Conservation (phyloP, 2,797 vertebrate species). For the Argentina silus region DNA sequence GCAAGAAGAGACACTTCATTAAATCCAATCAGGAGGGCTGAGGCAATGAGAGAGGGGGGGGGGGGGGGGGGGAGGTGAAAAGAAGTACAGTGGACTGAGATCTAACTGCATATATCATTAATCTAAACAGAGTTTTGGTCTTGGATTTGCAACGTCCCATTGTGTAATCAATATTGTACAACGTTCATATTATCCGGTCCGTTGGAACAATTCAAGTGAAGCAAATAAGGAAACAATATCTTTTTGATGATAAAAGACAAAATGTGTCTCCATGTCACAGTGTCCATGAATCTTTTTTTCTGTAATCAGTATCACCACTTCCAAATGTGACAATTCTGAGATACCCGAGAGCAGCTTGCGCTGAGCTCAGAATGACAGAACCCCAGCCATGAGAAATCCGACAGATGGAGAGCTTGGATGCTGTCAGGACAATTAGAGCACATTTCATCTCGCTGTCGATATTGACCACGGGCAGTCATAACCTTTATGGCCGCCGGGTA, state of each 20-base stretch:
- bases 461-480: slow-evolving; percentile 47
- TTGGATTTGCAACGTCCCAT: not conserved
- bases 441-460: slow-evolving; percentile 50
- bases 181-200: not conserved
- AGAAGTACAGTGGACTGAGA: not conserved
- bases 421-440: slow-evolving; percentile 58
- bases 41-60: not conserved
- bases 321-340: slow-evolving; percentile 21
- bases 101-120: not conserved
- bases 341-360: slow-evolving; percentile 46
- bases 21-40: slow-evolving; percentile 34
- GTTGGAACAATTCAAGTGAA: not conserved
- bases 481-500: slow-evolving; percentile 38
- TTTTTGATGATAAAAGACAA: not conserved
- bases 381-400: slow-evolving; percentile 51
- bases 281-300: not conserved
- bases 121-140: not conserved
- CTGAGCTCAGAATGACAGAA: slow-evolving; percentile 56
- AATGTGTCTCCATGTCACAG: not conserved
- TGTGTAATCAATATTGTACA: not conserved
- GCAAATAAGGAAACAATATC: no score
- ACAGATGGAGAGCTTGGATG: slow-evolving; percentile 59
- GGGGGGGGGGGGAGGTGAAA: not conserved
- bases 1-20: slow-evolving; percentile 47
- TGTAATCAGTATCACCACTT: slow-evolving; percentile 7